Evolutionary conservation across 2,113 vertebrate genomes (phyloP).

Genomic region (Danio rerio): DNA sequence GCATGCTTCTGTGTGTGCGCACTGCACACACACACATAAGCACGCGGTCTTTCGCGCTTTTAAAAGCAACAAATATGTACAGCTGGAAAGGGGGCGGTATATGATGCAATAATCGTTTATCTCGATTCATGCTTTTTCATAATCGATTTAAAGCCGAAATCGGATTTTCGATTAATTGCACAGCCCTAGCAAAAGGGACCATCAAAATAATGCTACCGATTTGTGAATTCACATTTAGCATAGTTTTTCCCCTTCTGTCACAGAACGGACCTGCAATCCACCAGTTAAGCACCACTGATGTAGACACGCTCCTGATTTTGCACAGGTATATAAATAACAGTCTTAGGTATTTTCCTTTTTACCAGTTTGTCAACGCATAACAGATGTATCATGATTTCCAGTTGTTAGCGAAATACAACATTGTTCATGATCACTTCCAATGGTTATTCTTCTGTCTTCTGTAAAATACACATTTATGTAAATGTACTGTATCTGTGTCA

Average conservation of each 20-base stretch:
- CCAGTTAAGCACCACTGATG: not conserved
- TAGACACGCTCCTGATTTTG: not conserved
- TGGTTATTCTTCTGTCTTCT: conserved; percentile 8
- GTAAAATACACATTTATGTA: not conserved
- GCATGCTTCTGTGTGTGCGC: too few species aligned
- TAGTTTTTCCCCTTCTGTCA: not conserved
- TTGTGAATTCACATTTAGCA: not conserved
- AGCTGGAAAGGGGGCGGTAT: too few species aligned
- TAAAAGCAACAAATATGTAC: too few species aligned
- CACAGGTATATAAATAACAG: not conserved
- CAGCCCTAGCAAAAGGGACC: too few species aligned
- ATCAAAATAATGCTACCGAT: too few species aligned
- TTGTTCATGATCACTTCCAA: not conserved
- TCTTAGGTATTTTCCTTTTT: not conserved
- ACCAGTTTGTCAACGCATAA: not conserved
- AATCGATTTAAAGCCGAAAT: too few species aligned
- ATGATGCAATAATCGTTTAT: too few species aligned
- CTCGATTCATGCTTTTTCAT: too few species aligned
- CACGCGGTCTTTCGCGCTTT: too few species aligned
- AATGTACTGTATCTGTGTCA: not conserved
- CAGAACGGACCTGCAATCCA: not conserved
- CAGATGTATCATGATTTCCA: not conserved
- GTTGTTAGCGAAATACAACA: not conserved
- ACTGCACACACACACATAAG: too few species aligned
- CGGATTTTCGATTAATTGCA: too few species aligned